A percentile compares a stretch with the other conserved stretches of the same genome.
phyloP scores from a whole-genome alignment of 2,113 vertebrate genomes.

The Chamaetylas fuelleborni region DNA sequence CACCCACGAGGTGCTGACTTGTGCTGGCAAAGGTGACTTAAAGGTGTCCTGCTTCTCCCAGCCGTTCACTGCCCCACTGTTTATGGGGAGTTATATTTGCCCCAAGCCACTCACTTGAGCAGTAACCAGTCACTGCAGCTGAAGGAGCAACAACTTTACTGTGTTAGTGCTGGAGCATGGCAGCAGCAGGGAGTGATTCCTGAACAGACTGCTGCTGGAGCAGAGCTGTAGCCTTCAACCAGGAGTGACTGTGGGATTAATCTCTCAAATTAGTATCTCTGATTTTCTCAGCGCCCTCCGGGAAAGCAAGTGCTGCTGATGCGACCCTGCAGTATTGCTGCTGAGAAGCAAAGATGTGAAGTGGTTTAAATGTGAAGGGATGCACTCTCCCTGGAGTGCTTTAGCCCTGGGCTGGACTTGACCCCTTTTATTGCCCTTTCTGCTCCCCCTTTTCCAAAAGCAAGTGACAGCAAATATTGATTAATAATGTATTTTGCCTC shows the following conservation, averaged over 20 bases:
- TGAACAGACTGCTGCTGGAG: background rate
- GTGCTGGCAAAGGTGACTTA: background rate
- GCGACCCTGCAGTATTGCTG: background rate
- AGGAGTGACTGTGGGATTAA: background rate
- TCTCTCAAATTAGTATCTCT: background rate
- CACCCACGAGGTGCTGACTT: background rate
- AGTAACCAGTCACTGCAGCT: background rate
- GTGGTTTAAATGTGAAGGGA: background rate
- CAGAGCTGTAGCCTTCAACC: background rate
- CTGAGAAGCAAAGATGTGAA: background rate
- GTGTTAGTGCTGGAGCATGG: background rate
- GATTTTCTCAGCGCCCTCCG: background rate
- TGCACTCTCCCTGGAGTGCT: background rate
- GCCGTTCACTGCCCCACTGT: accelerated
- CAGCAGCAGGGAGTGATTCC: background rate
- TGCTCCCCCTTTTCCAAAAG: background rate
- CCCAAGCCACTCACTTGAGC: background rate
- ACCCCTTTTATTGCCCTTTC: background rate
- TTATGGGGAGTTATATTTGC: background rate
- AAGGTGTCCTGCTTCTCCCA: background rate
- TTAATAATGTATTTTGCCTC: background rate
- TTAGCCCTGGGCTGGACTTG: background rate
- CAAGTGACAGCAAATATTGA: background rate
- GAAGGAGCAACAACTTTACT: background rate
- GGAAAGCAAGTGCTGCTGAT: background rate